A percentile compares a stretch with the other conserved stretches of the same genome.
phyloP scores from a whole-genome alignment of 2,888 invertebrate genomes.

The Pristionchus entomophagus region DNA sequence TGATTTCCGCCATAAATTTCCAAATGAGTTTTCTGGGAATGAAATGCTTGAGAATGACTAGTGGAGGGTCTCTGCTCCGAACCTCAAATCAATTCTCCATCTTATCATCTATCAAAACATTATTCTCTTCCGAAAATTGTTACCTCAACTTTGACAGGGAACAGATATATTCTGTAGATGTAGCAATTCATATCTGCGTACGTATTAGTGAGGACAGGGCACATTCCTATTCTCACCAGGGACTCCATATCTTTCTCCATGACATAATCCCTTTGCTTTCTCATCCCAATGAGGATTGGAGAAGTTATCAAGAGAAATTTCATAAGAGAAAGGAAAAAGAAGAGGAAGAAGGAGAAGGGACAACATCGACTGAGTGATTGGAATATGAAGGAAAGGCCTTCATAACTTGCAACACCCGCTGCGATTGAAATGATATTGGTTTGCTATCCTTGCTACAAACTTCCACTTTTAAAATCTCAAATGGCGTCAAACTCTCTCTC shows the following conservation, averaged over 20 bases:
- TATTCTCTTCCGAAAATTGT: too few species aligned
- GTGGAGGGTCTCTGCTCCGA: neutral
- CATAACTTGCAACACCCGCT: neutral
- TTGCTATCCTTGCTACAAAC: too few species aligned
- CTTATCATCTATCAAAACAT: too few species aligned
- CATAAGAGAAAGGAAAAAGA: neutral
- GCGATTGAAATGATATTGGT: neutral
- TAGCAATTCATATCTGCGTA: conserved; percentile 12
- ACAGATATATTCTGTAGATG: conserved; percentile 9
- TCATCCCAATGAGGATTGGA: neutral
- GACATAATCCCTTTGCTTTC: neutral
- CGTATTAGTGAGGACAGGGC: too few species aligned
- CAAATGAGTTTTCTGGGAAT: conserved; percentile 7
- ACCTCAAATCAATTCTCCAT: neutral
- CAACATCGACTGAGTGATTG: neutral
- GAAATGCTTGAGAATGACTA: neutral
- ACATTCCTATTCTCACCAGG: neutral
- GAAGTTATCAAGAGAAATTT: neutral
- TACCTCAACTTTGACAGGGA: conserved; percentile 24
- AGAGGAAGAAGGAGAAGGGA: neutral
- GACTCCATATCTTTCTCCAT: conserved; percentile 9
- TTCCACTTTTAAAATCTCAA: too few species aligned
- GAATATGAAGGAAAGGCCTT: neutral
- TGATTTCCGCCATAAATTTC: conserved; percentile 39
- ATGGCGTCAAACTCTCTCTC: too few species aligned